Conservation (phyloP, 92 coral and sea anemone genomes). For the Blastomussa wellsi region DNA sequence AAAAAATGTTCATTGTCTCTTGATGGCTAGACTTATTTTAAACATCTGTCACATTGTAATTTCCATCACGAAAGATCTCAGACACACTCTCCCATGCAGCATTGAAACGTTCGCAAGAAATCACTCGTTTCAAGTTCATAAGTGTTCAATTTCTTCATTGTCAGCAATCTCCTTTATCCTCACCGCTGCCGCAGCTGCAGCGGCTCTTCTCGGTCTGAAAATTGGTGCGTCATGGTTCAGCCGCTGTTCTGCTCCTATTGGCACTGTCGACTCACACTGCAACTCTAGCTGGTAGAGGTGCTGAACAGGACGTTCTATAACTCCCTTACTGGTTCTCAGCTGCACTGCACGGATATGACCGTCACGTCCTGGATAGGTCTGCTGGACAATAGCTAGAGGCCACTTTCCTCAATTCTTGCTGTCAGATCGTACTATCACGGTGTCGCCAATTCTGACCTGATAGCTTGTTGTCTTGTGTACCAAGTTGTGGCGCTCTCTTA, state of each 20-base stretch:
- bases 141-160: slow-evolving; percentile 28
- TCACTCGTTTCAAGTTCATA: slow-evolving; percentile 15
- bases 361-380: slow-evolving; percentile 48
- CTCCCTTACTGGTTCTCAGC: slow-evolving; percentile 38
- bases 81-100: slow-evolving; percentile 19
- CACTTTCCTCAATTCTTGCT: slow-evolving; percentile 54
- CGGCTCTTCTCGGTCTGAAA: slow-evolving; percentile 40
- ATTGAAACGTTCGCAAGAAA: neutral
- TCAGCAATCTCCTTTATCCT: slow-evolving; percentile 31
- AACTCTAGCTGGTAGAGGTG: slow-evolving; percentile 48
- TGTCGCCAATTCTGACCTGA: slow-evolving; percentile 23
- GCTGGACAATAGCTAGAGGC: slow-evolving; percentile 41
- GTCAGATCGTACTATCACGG: slow-evolving; percentile 40
- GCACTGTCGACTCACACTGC: slow-evolving; percentile 19
- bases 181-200: slow-evolving; percentile 50
- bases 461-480: slow-evolving; percentile 40
- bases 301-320: slow-evolving; percentile 44
- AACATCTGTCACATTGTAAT: neutral
- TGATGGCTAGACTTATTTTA: neutral
- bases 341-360: slow-evolving; percentile 44
- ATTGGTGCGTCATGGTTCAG: slow-evolving; percentile 36
- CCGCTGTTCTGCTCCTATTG: slow-evolving; percentile 5
- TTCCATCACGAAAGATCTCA: neutral
- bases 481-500: slow-evolving; percentile 51
- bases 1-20: neutral